A percentile compares a stretch with the other conserved stretches of the same genome.
These are phyloP conservation scores for Pachypsylla venusta DNA, from an alignment of 1,140 invertebrate species.

Conservation along the genomic window DNA sequence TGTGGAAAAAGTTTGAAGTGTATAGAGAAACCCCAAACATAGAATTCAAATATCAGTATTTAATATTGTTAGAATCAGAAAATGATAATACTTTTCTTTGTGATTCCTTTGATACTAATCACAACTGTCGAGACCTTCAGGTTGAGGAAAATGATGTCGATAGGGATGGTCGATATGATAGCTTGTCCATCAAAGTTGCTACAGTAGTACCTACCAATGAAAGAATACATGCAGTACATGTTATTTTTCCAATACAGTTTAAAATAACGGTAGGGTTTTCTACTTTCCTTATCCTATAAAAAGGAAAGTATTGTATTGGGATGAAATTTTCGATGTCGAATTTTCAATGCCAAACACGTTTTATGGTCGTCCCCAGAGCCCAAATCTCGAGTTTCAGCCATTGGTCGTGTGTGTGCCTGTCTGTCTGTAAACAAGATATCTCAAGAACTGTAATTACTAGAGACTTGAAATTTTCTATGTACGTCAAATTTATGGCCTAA, in stretches of 20 bases:
- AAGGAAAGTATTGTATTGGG: too few relatives aligned
- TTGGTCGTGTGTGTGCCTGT: too few relatives aligned
- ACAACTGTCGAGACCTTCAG: background rate
- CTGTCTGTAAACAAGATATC: too few relatives aligned
- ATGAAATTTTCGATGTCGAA: too few relatives aligned
- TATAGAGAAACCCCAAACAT: background rate
- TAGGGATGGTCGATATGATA: background rate
- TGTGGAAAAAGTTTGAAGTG: constrained; percentile 8
- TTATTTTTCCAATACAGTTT: background rate
- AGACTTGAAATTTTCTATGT: too few relatives aligned
- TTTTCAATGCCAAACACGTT: too few relatives aligned
- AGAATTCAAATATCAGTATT: constrained; percentile 3
- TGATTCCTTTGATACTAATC: background rate
- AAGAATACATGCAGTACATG: background rate
- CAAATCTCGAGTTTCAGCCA: too few relatives aligned
- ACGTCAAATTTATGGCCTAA: too few relatives aligned
- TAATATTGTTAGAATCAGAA: background rate
- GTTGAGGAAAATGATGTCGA: background rate
- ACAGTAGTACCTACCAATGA: background rate
- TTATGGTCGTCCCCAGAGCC: too few relatives aligned
- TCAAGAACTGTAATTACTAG: too few relatives aligned
- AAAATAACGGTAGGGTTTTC: constrained; percentile 8
- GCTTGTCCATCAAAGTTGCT: background rate
- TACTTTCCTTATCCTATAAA: too few relatives aligned
- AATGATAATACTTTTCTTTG: background rate